Base-by-base conservation (phyloP, 2,888 invertebrate genomes). In the Helleia helle region DNA sequence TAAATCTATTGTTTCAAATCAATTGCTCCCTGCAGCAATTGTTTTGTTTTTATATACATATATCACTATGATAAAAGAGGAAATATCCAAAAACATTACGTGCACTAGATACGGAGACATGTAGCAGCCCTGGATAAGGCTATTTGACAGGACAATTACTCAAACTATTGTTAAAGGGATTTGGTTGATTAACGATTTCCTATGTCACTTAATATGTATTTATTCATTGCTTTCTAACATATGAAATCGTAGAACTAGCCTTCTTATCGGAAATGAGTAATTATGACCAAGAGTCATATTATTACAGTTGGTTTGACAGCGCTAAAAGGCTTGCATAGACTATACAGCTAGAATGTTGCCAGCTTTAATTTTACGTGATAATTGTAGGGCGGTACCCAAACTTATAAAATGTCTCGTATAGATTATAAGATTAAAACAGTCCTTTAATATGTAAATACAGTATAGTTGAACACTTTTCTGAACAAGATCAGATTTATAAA, bases 121-220 rank as follows among this genome's bases (percentile, higher is more conserved):
- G n/a, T n/a, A n/a, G n/a, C n/a, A n/a, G n/a, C n/a, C n/a, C n/a
- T n/a, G n/a, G n/a, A n/a, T n/a, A n/a, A n/a, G 12, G 43, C 40
- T 43, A 43, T 37, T 31, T 39, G 43, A 42, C 46, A 48, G 48
- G 46, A 48, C 48, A 45, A 50, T 50, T 43, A 43, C 44, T 50
- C 48, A 48, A 45, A 39, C 41, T 38, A 42, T 45, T 40, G 43
- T 43, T 48, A 43, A 42, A 47, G 39, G 43, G 46, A 48, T 48
- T 50, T 46, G 43, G 44, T 48, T 48, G 48, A 50, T 44, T 40
- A 41, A 50, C 48, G 45, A 43, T 43, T 43, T 50, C 43, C 43
- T 43, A 42, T 29, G 44, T 42, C 38, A 39, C 36, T 50, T 43
- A 50, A 46, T 43, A 50, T 50, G 48, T 44, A 50, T 50, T 48